Conservation (phyloP, 2,888 invertebrate species). For the Carcina quercana region DNA sequence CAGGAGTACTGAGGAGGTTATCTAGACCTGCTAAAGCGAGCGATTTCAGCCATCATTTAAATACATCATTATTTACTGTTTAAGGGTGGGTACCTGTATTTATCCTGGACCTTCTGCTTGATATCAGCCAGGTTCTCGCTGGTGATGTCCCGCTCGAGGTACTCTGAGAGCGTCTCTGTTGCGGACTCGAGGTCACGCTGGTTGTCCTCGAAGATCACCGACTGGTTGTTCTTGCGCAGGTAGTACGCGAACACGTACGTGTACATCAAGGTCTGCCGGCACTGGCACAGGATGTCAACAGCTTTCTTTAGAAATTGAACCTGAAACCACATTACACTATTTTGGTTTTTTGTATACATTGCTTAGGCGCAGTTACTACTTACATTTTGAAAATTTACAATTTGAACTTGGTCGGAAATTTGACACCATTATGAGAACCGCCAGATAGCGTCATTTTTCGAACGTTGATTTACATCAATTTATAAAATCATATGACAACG, state of each 20-base stretch:
- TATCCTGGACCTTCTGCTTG: conserved; percentile 99
- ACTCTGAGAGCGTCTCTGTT: conserved; percentile 97
- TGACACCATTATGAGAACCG: no score
- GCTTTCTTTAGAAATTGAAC: conserved; percentile 99
- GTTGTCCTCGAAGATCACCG: conserved; percentile 99
- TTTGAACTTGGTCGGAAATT: no score
- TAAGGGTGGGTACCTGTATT: conserved; percentile 97
- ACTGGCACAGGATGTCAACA: conserved; percentile 96
- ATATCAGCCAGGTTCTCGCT: conserved; percentile 97
- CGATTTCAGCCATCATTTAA: no score
- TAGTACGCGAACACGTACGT: conserved; percentile 99
- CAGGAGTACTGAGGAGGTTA: no score
- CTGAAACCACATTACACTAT: conserved; percentile 38
- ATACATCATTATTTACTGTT: no score
- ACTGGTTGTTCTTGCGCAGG: conserved; percentile 97
- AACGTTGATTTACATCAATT: no score
- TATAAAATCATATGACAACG: no score
- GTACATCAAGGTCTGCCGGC: conserved; percentile 98
- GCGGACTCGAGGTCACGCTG: conserved; percentile 98
- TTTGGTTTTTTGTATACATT: neutral
- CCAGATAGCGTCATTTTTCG: no score
- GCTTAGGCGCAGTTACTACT: no score
- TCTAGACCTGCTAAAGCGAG: no score
- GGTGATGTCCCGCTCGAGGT: conserved; percentile 97
- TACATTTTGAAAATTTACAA: no score